A percentile compares a stretch with the other conserved stretches of the same genome.
Conservation (phyloP, 1,140 invertebrate genomes). For the Gonioctena quinquepunctata region DNA sequence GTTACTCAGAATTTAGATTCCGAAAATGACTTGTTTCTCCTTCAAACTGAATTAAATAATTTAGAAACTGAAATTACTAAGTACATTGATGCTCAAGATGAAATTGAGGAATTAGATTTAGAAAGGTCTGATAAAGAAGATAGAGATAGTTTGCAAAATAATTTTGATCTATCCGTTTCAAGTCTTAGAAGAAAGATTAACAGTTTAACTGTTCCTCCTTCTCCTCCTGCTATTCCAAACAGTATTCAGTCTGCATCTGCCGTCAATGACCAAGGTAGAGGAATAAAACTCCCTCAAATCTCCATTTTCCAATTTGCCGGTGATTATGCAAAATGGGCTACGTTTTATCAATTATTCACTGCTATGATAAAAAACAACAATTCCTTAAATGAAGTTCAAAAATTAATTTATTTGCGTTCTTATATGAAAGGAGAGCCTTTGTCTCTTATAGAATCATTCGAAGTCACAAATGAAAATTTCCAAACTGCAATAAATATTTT, state of each 20-base stretch:
- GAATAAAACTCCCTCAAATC: conserved; percentile 13
- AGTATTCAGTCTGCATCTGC: background rate
- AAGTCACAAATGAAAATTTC: conserved; percentile 17
- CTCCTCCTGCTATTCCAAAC: background rate
- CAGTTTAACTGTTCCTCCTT: background rate
- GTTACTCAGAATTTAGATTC: background rate
- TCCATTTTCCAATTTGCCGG: background rate
- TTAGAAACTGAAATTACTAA: background rate
- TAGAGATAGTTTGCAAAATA: background rate
- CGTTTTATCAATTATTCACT: conserved; percentile 16
- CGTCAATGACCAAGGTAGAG: background rate
- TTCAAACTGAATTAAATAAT: background rate
- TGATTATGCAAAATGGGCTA: background rate
- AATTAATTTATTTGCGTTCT: conserved; percentile 11
- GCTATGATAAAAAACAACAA: conserved; percentile 7
- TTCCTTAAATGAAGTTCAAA: conserved; percentile 6
- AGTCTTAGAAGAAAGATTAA: background rate
- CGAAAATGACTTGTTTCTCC: background rate
- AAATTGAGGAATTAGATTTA: background rate
- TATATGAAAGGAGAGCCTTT: conserved; percentile 11
- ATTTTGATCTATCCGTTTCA: background rate
- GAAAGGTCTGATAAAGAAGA: background rate
- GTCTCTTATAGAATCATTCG: background rate
- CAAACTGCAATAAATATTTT: conserved; percentile 10
- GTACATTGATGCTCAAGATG: background rate